These are phyloP conservation scores for Chiroxiphia lanceolata DNA, from an alignment of 2,797 vertebrate species.

Conservation along the genomic window DNA sequence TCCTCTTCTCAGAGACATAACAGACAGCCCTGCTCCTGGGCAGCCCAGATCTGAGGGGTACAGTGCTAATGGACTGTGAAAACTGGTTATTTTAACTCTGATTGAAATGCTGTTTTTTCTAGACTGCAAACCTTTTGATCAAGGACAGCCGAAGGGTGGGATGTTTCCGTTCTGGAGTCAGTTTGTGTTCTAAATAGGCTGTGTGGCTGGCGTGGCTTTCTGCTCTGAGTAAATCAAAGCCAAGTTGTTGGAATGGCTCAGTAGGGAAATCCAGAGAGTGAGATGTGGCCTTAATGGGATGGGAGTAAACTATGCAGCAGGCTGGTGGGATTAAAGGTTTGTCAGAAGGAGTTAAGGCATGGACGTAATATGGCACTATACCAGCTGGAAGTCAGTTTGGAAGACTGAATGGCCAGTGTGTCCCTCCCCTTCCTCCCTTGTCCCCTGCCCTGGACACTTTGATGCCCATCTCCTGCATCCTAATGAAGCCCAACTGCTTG, in stretches of 20 bases:
- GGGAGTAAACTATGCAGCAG: neutral
- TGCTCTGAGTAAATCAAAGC: neutral
- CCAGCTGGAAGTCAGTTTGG: neutral
- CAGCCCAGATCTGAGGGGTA: neutral
- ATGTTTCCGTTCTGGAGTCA: neutral
- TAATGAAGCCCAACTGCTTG: neutral
- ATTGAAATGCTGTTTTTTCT: neutral
- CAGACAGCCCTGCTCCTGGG: neutral
- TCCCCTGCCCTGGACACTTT: neutral
- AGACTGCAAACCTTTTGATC: neutral
- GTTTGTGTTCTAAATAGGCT: neutral
- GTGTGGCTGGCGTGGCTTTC: neutral
- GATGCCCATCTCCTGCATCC: neutral
- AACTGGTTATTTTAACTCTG: neutral
- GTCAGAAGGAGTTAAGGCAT: neutral
- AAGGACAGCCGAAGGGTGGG: neutral
- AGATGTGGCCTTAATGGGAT: neutral
- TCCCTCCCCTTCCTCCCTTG: neutral
- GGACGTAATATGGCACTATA: neutral
- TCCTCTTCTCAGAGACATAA: neutral
- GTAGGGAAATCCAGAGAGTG: neutral
- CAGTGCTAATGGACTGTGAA: neutral
- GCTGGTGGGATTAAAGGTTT: neutral
- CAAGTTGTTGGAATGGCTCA: neutral
- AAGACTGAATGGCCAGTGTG: neutral